Percentiles rank a stretch among this genome's conserved stretches.
Conservation (phyloP, 2,888 invertebrate genomes). For the Hypercompe scribonia region DNA sequence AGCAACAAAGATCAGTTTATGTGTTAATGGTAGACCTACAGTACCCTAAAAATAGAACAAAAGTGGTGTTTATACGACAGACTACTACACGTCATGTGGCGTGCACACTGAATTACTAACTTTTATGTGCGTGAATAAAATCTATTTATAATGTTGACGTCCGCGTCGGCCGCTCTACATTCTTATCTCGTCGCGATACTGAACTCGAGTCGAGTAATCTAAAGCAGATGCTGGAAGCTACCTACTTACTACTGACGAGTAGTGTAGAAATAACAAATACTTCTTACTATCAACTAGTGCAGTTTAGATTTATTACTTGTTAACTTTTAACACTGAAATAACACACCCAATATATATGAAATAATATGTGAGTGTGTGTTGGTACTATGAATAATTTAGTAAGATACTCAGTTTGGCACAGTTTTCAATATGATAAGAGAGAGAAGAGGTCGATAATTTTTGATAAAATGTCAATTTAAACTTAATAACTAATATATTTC, state of each 20-base stretch:
- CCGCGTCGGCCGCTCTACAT: slow-evolving; percentile 70
- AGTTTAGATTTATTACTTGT: not conserved
- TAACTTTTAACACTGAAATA: not conserved
- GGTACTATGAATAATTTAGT: not conserved
- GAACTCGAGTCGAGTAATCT: slow-evolving; percentile 66
- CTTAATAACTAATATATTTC: not conserved
- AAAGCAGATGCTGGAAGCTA: slow-evolving; percentile 66
- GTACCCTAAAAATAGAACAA: slow-evolving; percentile 63
- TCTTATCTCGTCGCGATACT: slow-evolving; percentile 76
- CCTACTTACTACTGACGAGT: slow-evolving; percentile 31
- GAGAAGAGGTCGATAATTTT: not conserved
- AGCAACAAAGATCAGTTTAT: slow-evolving; percentile 54
- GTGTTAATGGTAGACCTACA: slow-evolving; percentile 54
- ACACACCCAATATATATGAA: not conserved
- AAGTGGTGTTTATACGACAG: slow-evolving; percentile 64
- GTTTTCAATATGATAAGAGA: not conserved
- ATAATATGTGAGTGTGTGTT: not conserved
- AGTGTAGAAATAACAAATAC: slow-evolving; percentile 44
- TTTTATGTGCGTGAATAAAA: slow-evolving; percentile 78
- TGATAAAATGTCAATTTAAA: not conserved
- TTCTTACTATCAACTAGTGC: slow-evolving; percentile 31
- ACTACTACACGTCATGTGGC: slow-evolving; percentile 66
- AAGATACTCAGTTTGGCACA: not conserved
- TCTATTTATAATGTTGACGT: slow-evolving; percentile 85
- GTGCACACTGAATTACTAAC: slow-evolving; percentile 70